Evolutionary conservation across 1,140 invertebrate species (phyloP), one percentile per base, ranked within the genome.

Genomic region (Drosophila pruinosa): DNA sequence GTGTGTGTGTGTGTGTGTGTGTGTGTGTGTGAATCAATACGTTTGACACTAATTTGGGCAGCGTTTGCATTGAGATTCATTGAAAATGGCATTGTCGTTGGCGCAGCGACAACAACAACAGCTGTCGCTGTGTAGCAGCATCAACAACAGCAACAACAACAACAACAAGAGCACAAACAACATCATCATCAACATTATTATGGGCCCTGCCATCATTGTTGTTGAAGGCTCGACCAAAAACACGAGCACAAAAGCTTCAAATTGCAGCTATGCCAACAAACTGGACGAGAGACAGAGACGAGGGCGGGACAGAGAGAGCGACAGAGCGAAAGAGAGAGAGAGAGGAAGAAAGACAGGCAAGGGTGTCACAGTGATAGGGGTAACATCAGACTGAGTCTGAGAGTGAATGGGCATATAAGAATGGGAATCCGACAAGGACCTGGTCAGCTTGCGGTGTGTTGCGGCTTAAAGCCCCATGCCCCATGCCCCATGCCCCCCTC

Each of bases 11-110:
- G 8, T 31, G 10, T 28, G 10, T 54, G 26, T 39, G 14, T 61
- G n/a, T 73, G 39, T 28, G 57, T 34, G 21, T 50, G 50, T 72
- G 57, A 86, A 78, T 86, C 81, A 86, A 86, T 85, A 86, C 72
- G 69, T 86, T 86, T 86, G 80, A 85, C 80, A 85, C 77, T 85
- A 85, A 85, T 85, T 85, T 86, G 77, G 80, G 72, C 68, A 73
- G 69, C 68, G 76, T 85, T 85, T 83, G 78, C 78, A 83, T 83
- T 82, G 78, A 71, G 75, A 83, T 68, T 63, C 75, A 82, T 72
- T 83, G 75, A 74, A 73, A 81, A 70, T 82, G 78, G 69, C 73
- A 82, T 68, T 48, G 73, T 80, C 69, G 76, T 57, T 64, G 72
- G 45, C 64, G 15, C 8, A 8, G 24, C 19, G 63, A 43, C 71